Conservation (phyloP, 1,140 invertebrate genomes). For the Trachymyrmex septentrionalis region DNA sequence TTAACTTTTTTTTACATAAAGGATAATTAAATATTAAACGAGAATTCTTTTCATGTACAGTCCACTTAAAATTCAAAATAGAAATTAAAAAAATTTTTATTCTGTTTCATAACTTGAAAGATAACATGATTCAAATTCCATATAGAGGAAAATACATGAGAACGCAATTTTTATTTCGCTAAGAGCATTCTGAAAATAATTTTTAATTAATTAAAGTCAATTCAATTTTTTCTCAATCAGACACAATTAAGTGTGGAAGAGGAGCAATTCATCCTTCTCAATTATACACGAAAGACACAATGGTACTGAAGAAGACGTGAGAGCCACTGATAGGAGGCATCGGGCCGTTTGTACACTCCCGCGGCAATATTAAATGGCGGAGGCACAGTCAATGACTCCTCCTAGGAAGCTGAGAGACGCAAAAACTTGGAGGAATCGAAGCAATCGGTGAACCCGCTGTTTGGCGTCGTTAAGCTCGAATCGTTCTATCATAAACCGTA, state of each 20-base stretch:
- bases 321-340: constrained; percentile 50
- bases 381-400: constrained; percentile 64
- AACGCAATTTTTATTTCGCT: not conserved
- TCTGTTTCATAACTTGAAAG: not conserved
- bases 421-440: constrained; percentile 61
- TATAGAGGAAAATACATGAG: not conserved
- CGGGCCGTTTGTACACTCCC: constrained; percentile 42
- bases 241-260: not conserved
- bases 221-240: not conserved
- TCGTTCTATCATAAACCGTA: constrained; percentile 37
- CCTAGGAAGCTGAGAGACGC: constrained; percentile 56
- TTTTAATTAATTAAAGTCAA: not conserved
- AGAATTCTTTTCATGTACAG: not conserved
- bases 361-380: constrained; percentile 63
- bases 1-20: not conserved
- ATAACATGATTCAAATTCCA: not conserved
- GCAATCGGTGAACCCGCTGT: constrained; percentile 40
- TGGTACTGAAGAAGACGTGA: constrained; percentile 7
- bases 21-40: not conserved
- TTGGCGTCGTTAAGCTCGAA: constrained; percentile 35
- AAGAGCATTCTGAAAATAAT: not conserved
- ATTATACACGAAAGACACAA: not conserved
- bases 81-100: not conserved
- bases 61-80: not conserved
- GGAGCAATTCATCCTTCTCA: not conserved